Base-by-base conservation (phyloP, 2,888 invertebrate genomes). In the Scaptomyza reducta region DNA sequence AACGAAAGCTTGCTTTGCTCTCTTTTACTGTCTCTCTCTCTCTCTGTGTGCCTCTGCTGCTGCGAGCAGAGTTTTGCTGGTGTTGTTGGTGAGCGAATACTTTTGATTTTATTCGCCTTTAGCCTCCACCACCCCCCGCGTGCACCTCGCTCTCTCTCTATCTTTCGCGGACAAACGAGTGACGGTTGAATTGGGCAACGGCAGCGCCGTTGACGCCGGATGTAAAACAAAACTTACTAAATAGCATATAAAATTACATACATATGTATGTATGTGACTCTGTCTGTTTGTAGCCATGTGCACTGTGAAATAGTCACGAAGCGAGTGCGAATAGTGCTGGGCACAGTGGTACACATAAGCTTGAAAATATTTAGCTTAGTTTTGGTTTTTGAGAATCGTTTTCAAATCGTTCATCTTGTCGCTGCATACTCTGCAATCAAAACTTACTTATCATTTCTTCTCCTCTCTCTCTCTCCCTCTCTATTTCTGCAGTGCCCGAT, bases 401-500 rank as follows among this genome's bases (percentile, higher is more conserved):
- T 22, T 22, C 22, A 22, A 22, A 22, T 22, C 3, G 22, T 22
- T 22, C 22, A 22, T 22, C 14, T 33, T 31, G 27, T 7, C n/a
- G n/a, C n/a, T n/a, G n/a, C n/a, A n/a, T n/a, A n/a, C n/a, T n/a
- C n/a, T n/a, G n/a, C n/a, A n/a, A n/a, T n/a, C 27, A 31, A 10
- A 10, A 38, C 18, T 42, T 22, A 47, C 13, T 45, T 25, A 16
- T 33, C 1, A n/a, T 49, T 18, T 7, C 9, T 18, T 31, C 0
- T 2, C 16, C 3, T 13, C 9, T 29, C 4, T 31, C 7, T 18
- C 13, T 33, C 6, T 16, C 22, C 0, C 2, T 88, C n/a, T n/a
- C n/a, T n/a, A n/a, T n/a, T n/a, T n/a, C n/a, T 90, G 3, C 93
- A 95, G 95, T 94, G 91, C 93, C 94, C 77, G 95, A 94, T 89